Evolutionary conservation across 1,140 invertebrate species (phyloP), one percentile per base, ranked within the genome.

Genomic region (Trichoplusia ni): DNA sequence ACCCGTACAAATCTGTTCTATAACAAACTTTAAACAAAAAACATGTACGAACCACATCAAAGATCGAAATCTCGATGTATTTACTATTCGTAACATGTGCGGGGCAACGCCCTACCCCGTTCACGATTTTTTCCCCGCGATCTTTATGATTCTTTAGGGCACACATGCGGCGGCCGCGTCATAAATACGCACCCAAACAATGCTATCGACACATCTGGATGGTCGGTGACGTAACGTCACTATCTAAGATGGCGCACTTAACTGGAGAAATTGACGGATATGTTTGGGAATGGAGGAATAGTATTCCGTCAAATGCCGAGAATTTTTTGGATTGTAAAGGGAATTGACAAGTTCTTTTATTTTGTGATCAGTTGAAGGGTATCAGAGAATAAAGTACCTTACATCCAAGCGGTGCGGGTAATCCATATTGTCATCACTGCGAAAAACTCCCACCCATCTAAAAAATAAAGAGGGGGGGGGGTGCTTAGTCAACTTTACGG

Each of bases 161-260:
- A 64, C 74, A 73, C 69, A 77, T 77, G 71, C 69, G 62, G 27
- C 66, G 31, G 58, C 54, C 64, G 59, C 64, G 35, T 74, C 69
- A 64, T 78, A 73, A 77, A 73, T 64, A 60, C 51, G 70, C 14
- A 38, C 35, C 53, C 67, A 72, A 75, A 79, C 73, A 79, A 79
- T 79, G 67, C 71, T 67, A 72, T 73, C 73, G 66, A 53, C 67
- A 73, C 75, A 79, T 79, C 76, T 79, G 76, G 73, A 67, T 61
- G 35, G 71, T 67, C 25, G 42, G 60, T 69, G 72, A 69, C 47
- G 69, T 68, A 58, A 73, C 40, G 33, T 13, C 44, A 60, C 38
- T 27, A 56, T 38, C 23, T 37, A 53, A 60, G 29, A 60, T 60
- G 11, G 18, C 16, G 31, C 35, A 37, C 49, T 37, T 53, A 21